Percentiles rank a stretch among this genome's conserved stretches.
Evolutionary conservation across 2,113 vertebrate genomes (phyloP).

Genomic region (Mirza zaza): DNA sequence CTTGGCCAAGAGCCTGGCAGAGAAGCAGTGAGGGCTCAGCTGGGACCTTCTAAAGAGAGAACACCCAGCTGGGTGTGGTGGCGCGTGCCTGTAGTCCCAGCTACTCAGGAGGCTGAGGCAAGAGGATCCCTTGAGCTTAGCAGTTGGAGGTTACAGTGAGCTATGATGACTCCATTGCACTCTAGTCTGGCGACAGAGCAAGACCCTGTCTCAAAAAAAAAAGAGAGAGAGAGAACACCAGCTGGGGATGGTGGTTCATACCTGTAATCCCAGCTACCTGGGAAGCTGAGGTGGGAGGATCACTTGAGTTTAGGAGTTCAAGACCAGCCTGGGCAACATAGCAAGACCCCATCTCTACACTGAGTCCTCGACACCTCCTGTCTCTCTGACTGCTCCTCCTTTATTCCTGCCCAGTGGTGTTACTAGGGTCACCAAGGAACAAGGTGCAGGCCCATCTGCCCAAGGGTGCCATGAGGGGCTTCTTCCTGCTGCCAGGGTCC

Average conservation of each 20-base stretch:
- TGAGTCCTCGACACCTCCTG: neutral
- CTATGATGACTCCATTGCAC: no score
- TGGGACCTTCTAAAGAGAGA: neutral
- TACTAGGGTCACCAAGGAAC: neutral
- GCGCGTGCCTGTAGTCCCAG: neutral
- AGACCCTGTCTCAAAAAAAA: neutral
- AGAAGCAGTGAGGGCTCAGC: neutral
- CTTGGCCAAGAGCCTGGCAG: neutral
- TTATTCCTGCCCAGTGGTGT: neutral
- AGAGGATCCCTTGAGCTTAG: neutral
- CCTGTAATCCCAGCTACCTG: no score
- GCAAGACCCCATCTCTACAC: no score
- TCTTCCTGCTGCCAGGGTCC: neutral
- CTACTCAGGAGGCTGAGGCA: neutral
- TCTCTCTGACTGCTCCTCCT: no score
- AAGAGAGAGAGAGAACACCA: no score
- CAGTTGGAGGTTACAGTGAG: neutral
- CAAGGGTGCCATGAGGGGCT: neutral
- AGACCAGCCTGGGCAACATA: no score
- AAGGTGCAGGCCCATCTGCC: neutral
- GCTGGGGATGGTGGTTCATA: no score
- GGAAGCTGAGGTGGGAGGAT: no score
- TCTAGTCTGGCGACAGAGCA: neutral
- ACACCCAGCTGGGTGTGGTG: neutral
- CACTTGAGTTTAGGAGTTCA: no score